phyloP scores from a whole-genome alignment of 2,888 invertebrate genomes.

The Diarsia brunnea region DNA sequence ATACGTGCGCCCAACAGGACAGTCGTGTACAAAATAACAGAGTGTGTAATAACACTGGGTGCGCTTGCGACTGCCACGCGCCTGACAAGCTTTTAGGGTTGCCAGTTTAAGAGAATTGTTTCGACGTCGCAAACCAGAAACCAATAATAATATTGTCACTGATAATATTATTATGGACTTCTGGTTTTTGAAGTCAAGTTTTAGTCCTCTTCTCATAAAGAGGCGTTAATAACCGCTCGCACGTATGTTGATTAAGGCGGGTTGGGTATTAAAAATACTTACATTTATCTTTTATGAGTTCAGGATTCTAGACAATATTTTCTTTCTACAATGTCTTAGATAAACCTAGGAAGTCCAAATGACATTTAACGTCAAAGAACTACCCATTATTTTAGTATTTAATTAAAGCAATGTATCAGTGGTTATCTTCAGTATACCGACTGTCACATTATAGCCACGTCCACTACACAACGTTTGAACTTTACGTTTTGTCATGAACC shows the following conservation, averaged over 20 bases:
- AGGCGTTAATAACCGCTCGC: no score
- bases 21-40: slow-evolving; percentile 60
- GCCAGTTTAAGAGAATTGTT: neutral
- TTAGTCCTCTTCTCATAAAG: no score
- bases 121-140: no score
- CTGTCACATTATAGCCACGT: neutral
- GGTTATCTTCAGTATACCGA: neutral
- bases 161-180: no score
- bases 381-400: neutral
- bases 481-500: neutral
- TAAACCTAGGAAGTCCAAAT: neutral
- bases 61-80: slow-evolving; percentile 64
- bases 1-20: slow-evolving; percentile 52
- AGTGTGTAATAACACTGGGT: slow-evolving; percentile 64
- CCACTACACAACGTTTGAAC: neutral
- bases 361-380: neutral
- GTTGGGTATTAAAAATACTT: no score
- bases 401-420: neutral
- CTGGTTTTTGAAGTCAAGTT: no score
- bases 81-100: slow-evolving; percentile 41
- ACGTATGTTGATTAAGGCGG: no score
- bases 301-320: neutral
- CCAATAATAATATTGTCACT: no score
- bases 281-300: no score
- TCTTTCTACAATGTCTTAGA: neutral